phyloP scores from a whole-genome alignment of 2,888 invertebrate species.

The Ditula angustiorana region DNA sequence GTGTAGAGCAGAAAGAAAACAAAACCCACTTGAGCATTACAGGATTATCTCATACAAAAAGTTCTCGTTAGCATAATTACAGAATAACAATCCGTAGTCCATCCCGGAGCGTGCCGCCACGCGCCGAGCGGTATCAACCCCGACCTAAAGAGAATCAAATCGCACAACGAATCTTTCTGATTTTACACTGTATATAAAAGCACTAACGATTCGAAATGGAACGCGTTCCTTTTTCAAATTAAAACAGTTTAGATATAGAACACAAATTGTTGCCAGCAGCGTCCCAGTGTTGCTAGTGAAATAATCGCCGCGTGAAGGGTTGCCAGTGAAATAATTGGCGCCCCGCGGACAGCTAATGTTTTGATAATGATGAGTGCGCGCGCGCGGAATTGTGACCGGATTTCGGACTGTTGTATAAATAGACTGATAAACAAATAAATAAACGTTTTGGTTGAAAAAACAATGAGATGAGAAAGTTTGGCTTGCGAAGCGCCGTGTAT shows the following conservation, averaged over 20 bases:
- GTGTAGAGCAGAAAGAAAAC: constrained; percentile 14
- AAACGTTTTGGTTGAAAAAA: constrained; percentile 11
- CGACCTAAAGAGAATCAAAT: constrained; percentile 1
- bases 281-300: constrained; percentile 73
- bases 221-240: constrained; percentile 15
- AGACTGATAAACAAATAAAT: constrained; percentile 58
- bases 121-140: constrained; percentile 10
- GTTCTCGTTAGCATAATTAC: constrained; percentile 38
- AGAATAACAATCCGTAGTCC: constrained; percentile 35
- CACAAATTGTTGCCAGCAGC: constrained; percentile 60
- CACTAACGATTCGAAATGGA: constrained; percentile 57
- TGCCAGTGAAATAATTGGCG: constrained; percentile 81
- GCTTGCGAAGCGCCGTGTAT: neutral
- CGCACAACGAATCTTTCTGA: neutral
- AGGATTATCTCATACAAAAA: constrained; percentile 34
- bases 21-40: constrained; percentile 31
- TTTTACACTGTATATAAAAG: neutral
- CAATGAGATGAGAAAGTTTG: constrained; percentile 3
- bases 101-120: constrained; percentile 32
- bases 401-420: constrained; percentile 67
- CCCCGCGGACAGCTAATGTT: constrained; percentile 81
- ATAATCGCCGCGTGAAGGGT: constrained; percentile 73
- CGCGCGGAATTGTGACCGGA: constrained; percentile 73
- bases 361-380: constrained; percentile 77
- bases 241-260: constrained; percentile 4